Evolutionary conservation across 2,888 invertebrate genomes (phyloP).

Genomic region (Aricia artaxerxes): DNA sequence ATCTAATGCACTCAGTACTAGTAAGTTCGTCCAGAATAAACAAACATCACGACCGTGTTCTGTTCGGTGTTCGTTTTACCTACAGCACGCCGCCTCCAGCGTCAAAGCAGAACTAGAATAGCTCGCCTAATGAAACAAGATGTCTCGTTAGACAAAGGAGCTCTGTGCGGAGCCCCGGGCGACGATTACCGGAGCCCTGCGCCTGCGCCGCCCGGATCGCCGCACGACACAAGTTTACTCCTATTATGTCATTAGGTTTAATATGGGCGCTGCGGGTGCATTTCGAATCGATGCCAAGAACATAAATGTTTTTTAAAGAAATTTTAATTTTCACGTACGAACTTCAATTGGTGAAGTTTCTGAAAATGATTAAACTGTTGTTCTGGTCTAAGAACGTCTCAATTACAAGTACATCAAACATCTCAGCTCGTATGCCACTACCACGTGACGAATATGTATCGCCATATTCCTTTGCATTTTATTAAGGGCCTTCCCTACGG

Average conservation of each 20-base stretch:
- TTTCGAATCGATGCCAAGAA: background rate
- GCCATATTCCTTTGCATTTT: too few relatives aligned
- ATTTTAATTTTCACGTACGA: too few relatives aligned
- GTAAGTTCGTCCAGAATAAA: background rate
- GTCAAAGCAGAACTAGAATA: background rate
- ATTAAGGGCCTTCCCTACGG: too few relatives aligned
- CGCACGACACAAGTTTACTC: background rate
- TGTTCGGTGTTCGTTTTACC: background rate
- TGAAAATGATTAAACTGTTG: background rate
- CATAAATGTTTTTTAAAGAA: background rate
- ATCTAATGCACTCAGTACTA: background rate
- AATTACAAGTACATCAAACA: too few relatives aligned
- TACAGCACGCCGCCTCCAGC: slow-evolving; percentile 3
- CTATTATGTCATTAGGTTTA: background rate
- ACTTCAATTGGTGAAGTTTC: background rate
- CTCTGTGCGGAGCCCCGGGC: slow-evolving; percentile 7
- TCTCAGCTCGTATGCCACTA: background rate
- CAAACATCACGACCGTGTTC: background rate
- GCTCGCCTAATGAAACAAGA: background rate
- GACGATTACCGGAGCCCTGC: background rate
- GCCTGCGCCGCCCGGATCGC: background rate
- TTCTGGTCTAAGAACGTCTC: background rate
- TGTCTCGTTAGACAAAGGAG: background rate
- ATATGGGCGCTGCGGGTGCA: background rate
- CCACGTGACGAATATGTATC: background rate